phyloP scores from a whole-genome alignment of 1,140 invertebrate species.

The Zaprionus africanus region DNA sequence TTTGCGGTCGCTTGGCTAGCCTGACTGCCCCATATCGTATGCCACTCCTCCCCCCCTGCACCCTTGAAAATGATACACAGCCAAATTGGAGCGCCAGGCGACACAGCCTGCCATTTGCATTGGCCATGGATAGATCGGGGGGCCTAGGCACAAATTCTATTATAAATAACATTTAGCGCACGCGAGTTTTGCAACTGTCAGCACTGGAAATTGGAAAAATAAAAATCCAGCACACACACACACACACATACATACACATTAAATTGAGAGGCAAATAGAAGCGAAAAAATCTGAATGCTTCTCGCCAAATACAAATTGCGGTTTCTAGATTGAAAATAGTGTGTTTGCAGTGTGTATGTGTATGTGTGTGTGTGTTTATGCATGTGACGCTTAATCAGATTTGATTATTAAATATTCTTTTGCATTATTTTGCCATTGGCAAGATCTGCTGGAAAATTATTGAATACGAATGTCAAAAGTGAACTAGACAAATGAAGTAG shows the following conservation, averaged over 20 bases:
- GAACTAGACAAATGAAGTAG: background rate
- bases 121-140: conserved; percentile 47
- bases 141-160: conserved; percentile 78
- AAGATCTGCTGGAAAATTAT: conserved; percentile 36
- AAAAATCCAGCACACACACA: conserved; percentile 15
- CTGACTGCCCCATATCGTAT: background rate
- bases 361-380: conserved; percentile 29
- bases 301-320: conserved; percentile 66
- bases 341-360: conserved; percentile 3
- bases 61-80: conserved; percentile 42
- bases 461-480: conserved; percentile 36
- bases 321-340: conserved; percentile 72
- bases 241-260: background rate
- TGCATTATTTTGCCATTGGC: background rate
- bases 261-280: conserved; percentile 16
- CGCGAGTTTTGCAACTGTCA: conserved; percentile 76
- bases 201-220: conserved; percentile 73
- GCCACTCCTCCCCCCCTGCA: background rate
- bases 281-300: conserved; percentile 13
- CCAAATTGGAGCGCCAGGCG: conserved; percentile 64
- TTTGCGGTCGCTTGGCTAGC: conserved; percentile 54
- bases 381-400: conserved; percentile 73
- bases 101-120: conserved; percentile 77
- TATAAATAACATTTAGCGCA: conserved; percentile 78
- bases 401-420: conserved; percentile 63